Percentiles rank a stretch among this genome's conserved stretches.
Conservation (phyloP, 1,140 invertebrate species). For the Drosophila pectinifera region DNA sequence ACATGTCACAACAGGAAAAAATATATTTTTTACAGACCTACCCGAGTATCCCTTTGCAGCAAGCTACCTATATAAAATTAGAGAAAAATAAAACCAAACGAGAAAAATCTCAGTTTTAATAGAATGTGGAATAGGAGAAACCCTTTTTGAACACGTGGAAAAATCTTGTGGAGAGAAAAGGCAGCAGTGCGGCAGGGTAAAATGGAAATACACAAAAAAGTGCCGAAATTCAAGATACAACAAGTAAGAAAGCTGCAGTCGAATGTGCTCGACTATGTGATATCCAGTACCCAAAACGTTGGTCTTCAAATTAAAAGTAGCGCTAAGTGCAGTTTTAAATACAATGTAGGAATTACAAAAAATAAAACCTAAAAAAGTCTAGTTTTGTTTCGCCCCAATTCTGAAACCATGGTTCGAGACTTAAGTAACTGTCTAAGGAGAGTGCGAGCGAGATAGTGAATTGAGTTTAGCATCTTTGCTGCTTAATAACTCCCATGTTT, state of each 20-base stretch:
- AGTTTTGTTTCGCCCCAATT: too few species aligned
- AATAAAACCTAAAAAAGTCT: too few species aligned
- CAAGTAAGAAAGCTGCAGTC: background rate
- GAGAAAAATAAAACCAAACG: background rate
- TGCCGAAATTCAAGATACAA: slow-evolving; percentile 14
- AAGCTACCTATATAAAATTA: background rate
- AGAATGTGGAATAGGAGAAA: slow-evolving; percentile 4
- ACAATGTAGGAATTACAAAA: too few species aligned
- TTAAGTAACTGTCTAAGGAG: too few species aligned
- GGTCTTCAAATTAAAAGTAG: too few species aligned
- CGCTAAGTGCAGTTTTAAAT: too few species aligned
- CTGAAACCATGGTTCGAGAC: too few species aligned
- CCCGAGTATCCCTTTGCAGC: too few species aligned
- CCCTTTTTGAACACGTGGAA: slow-evolving; percentile 17
- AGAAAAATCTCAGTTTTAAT: background rate
- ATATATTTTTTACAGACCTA: background rate
- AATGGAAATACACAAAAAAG: background rate
- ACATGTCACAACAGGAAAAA: too few species aligned
- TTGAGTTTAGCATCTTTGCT: too few species aligned
- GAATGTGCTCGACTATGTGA: background rate
- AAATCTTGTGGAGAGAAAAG: background rate
- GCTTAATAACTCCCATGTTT: too few species aligned
- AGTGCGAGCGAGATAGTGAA: too few species aligned
- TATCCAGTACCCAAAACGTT: background rate
- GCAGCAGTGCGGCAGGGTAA: background rate